Evolutionary conservation across 2,113 vertebrate genomes (phyloP).

Genomic region (Poeciliopsis occidentalis): DNA sequence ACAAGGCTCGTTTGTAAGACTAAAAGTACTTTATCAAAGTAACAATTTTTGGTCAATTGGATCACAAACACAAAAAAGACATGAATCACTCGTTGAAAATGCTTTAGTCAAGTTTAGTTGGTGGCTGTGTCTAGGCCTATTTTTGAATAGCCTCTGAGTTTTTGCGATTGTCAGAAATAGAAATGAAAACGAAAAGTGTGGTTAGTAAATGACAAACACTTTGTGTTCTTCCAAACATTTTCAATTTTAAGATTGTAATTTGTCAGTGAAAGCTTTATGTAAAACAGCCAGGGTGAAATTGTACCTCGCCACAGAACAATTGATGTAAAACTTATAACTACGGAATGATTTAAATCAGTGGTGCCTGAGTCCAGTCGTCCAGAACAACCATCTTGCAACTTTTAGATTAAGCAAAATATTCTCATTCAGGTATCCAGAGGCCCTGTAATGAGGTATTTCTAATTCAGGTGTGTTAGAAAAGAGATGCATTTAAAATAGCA

Average conservation of each 20-base stretch:
- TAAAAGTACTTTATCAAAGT: no score
- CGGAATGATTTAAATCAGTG: not conserved
- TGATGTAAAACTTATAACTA: not conserved
- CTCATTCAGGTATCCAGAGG: no score
- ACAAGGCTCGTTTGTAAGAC: no score
- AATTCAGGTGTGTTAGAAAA: no score
- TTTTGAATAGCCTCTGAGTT: not conserved
- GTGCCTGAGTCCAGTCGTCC: no score
- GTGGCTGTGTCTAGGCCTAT: not conserved
- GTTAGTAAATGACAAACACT: not conserved
- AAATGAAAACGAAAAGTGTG: not conserved
- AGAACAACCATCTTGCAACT: no score
- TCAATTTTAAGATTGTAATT: not conserved
- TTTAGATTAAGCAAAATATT: no score
- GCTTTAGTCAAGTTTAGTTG: not conserved
- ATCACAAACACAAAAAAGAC: not conserved
- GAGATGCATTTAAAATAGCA: not conserved
- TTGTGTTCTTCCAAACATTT: not conserved
- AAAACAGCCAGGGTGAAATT: not conserved
- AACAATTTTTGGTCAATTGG: not conserved
- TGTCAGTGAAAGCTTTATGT: not conserved
- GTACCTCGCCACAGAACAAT: not conserved
- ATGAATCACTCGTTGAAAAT: not conserved
- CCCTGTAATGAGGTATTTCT: no score
- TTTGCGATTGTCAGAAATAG: not conserved